Conservation (phyloP, 2,797 vertebrate genomes). For the Melanotaenia maccullochi region DNA sequence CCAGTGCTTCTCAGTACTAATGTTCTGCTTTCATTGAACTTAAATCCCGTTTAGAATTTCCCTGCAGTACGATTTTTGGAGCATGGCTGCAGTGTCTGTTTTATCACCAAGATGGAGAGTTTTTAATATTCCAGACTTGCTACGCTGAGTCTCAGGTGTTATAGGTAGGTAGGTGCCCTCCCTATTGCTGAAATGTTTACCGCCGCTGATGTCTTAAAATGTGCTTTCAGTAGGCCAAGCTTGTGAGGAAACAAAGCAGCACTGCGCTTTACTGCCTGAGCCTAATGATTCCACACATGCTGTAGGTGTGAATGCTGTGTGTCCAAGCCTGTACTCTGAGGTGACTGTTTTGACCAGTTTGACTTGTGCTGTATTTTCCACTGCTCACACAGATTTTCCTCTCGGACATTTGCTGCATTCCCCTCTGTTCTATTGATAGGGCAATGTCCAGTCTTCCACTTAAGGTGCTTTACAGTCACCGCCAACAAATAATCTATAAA, state of each 20-base stretch:
- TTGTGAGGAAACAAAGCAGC: constrained; percentile 27
- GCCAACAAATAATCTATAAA: constrained; percentile 54
- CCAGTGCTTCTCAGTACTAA: background rate
- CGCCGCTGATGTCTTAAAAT: constrained; percentile 53
- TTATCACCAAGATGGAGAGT: background rate
- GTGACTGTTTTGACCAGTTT: constrained; percentile 8
- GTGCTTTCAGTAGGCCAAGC: constrained; percentile 29
- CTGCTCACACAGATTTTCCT: constrained; percentile 2
- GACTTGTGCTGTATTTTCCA: constrained; percentile 8
- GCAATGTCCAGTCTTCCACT: constrained; percentile 51
- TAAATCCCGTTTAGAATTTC: background rate
- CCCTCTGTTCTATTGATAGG: constrained; percentile 42
- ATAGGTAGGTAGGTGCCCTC: constrained; percentile 29
- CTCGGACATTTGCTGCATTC: constrained; percentile 33
- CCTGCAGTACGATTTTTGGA: constrained; percentile 1
- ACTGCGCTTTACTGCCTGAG: constrained; percentile 28
- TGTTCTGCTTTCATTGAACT: background rate
- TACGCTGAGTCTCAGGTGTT: constrained; percentile 39
- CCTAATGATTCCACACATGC: background rate
- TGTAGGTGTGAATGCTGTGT: constrained; percentile 12
- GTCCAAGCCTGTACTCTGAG: background rate
- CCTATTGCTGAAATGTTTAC: constrained; percentile 45
- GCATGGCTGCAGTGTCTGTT: background rate
- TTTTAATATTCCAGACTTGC: constrained; percentile 26
- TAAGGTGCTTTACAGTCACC: constrained; percentile 42